These are phyloP conservation scores for Psittacara wagleri DNA, from an alignment of 2,113 vertebrate genomes.

Conservation along the genomic window DNA sequence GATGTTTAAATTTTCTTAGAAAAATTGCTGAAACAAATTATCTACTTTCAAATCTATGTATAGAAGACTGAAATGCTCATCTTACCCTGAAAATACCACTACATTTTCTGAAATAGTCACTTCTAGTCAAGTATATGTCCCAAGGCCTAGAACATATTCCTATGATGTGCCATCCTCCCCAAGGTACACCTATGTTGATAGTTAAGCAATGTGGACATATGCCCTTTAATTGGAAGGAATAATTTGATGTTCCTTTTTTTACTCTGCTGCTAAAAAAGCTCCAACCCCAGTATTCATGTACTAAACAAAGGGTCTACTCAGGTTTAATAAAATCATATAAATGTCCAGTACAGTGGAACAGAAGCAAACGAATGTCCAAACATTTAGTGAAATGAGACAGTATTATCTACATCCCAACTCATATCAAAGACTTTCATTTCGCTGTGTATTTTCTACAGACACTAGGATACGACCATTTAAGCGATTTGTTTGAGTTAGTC, in stretches of 20 bases:
- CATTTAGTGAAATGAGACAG: neutral
- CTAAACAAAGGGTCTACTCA: neutral
- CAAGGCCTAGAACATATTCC: neutral
- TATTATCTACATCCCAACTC: neutral
- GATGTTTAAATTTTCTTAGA: neutral
- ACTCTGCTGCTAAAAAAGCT: neutral
- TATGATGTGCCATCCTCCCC: neutral
- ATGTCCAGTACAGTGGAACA: neutral
- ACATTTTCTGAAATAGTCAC: neutral
- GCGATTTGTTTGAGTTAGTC: neutral
- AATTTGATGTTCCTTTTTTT: neutral
- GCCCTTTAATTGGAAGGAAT: neutral
- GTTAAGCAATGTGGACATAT: rapidly evolving
- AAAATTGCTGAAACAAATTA: neutral
- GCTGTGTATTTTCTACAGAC: neutral
- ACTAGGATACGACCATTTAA: neutral
- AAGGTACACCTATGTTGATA: no score
- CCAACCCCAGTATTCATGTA: neutral
- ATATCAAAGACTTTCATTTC: neutral
- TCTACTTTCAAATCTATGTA: neutral
- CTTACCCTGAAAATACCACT: neutral
- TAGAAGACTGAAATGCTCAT: neutral
- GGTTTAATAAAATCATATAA: neutral
- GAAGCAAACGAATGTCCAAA: neutral
- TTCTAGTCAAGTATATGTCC: neutral